Conservation (phyloP, 2,888 invertebrate species). For the Coenonympha glycerion region DNA sequence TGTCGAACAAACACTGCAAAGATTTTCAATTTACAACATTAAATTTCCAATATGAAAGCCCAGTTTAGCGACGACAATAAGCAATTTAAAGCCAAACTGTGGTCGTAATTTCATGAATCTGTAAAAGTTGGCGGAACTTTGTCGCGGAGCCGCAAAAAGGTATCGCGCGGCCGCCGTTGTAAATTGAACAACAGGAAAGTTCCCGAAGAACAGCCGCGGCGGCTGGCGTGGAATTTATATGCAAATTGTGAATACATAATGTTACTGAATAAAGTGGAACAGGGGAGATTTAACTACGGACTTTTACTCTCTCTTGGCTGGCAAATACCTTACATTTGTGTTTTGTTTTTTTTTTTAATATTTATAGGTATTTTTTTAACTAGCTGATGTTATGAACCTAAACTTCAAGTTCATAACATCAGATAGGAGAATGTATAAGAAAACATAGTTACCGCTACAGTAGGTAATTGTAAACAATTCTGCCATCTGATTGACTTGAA, state of each 20-base stretch:
- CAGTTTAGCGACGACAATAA: background rate
- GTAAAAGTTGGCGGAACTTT: constrained; percentile 1
- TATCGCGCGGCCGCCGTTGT: background rate
- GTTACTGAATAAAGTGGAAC: background rate
- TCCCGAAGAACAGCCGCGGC: background rate
- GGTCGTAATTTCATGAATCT: constrained; percentile 4
- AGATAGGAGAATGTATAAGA: too few relatives aligned
- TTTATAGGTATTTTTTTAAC: too few relatives aligned
- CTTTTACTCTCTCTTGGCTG: background rate
- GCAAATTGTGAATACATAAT: background rate
- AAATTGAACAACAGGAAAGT: constrained; percentile 1
- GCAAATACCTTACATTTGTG: too few relatives aligned
- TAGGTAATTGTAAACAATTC: too few relatives aligned
- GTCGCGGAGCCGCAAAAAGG: constrained; percentile 1
- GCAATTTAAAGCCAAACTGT: constrained; percentile 1
- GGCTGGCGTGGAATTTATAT: background rate
- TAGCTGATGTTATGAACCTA: too few relatives aligned
- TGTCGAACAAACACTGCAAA: background rate
- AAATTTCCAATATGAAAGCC: background rate
- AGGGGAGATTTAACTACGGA: background rate
- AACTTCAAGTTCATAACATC: too few relatives aligned
- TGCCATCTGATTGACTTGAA: too few relatives aligned
- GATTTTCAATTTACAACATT: background rate
- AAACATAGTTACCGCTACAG: too few relatives aligned
- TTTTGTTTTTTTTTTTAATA: too few relatives aligned